Evolutionary conservation across 2,113 vertebrate genomes (phyloP).

Genomic region (Salvelinus namaycush): DNA sequence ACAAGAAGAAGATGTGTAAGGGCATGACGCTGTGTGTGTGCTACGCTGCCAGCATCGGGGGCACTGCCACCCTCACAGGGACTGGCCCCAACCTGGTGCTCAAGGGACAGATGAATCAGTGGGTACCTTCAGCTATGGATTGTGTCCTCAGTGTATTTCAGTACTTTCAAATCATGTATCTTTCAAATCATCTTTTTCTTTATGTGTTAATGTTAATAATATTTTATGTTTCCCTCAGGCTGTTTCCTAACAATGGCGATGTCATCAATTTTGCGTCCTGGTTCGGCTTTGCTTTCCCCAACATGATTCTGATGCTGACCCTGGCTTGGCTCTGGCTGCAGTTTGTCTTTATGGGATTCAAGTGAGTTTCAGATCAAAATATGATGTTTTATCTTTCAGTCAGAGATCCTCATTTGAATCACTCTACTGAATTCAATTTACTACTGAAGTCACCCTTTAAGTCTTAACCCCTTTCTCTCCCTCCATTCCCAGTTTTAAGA

Average conservation of each 20-base stretch:
- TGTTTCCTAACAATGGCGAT: slow-evolving; percentile 88
- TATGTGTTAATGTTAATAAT: neutral
- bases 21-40: slow-evolving; percentile 91
- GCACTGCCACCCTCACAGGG: slow-evolving; percentile 92
- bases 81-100: slow-evolving; percentile 93
- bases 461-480: neutral
- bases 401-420: no score
- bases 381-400: no score
- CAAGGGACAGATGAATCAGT: slow-evolving; percentile 93
- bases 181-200: neutral
- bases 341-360: slow-evolving; percentile 83
- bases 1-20: slow-evolving; percentile 74
- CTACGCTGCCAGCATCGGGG: slow-evolving; percentile 95
- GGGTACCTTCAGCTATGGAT: slow-evolving; percentile 53
- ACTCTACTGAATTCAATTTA: no score
- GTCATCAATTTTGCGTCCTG: slow-evolving; percentile 93
- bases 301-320: slow-evolving; percentile 90
- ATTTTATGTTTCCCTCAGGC: slow-evolving; percentile 62
- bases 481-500: slow-evolving; percentile 76
- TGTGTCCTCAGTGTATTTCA: no score
- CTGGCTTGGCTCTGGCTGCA: slow-evolving; percentile 92
- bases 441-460: no score
- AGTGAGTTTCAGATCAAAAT: slow-evolving; percentile 75
- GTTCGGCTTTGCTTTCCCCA: slow-evolving; percentile 95
- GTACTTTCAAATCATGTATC: neutral